Base-by-base conservation (phyloP, 2,888 invertebrate species). In the Melieria picta region DNA sequence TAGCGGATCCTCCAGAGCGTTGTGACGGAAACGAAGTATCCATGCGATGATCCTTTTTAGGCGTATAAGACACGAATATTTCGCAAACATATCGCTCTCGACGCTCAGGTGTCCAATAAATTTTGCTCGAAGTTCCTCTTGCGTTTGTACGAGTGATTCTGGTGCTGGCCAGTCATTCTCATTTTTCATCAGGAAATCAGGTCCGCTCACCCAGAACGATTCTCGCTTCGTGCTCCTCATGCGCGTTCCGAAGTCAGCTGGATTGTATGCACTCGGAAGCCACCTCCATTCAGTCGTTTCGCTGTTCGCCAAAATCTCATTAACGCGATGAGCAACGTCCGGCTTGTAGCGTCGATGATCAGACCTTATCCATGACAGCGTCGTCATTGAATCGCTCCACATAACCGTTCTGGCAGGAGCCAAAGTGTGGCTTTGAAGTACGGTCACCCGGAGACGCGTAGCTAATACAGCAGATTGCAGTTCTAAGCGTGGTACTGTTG, bases 251-350 rank as follows among this genome's bases (percentile, higher is more conserved):
- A 69, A 61, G 46, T 72, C 69, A 47, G 69, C 69, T 57, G 65
- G 73, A 50, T 70, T 64, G 4, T 47, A 46, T 5, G 57, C 63
- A 52, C 30, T 64, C 7, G 67, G 70, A 1, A 73, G 3, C 68
- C 71, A 71, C 6, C 64, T 55, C 65, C 65, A 65, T 5, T 71
- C 50, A 9, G 7, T 58, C 5, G 13, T 47, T 1, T 63, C 42
- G 0, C 43, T 47, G 4, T 13, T 43, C 11, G 70, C 67, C 7
- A 67, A 45, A 10, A 73, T 65, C 58, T 71, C 60, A 9, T 46
- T 58, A 1, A 73, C 48, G 6, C 67, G 67, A 65, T 75, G 74
- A 4, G 77, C 75, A 47, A 78, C 76, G 62, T 75, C 79, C 9
- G 77, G 75, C 65, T 74, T 76, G 10, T 64, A 72, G 3, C 67